A percentile compares a stretch with the other conserved stretches of the same genome.
Evolutionary conservation across 2,888 invertebrate genomes (phyloP).

Genomic region (Anagyrus pseudococci): DNA sequence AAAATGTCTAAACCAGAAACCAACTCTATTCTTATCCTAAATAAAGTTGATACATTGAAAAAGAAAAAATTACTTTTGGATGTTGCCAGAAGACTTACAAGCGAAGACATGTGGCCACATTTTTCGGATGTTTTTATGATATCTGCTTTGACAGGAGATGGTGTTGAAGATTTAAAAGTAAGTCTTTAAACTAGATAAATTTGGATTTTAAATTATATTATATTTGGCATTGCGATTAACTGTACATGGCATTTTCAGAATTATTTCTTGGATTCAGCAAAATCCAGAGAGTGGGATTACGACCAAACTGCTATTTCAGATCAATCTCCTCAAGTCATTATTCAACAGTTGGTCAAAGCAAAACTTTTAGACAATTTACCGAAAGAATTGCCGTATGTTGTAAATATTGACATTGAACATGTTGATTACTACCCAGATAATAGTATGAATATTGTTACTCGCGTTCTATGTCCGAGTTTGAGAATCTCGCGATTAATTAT

Average conservation of each 20-base stretch:
- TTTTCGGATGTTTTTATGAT: conserved; percentile 91
- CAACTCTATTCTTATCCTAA: conserved; percentile 82
- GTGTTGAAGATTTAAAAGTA: conserved; percentile 76
- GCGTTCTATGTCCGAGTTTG: conserved; percentile 70
- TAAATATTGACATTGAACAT: conserved; percentile 73
- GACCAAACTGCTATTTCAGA: conserved; percentile 75
- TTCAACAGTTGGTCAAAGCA: conserved; percentile 79
- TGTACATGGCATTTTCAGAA: conserved; percentile 63
- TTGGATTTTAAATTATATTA: neutral
- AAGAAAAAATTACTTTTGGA: conserved; percentile 71
- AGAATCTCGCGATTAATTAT: conserved; percentile 72
- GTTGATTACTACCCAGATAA: conserved; percentile 68
- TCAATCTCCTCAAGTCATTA: conserved; percentile 73
- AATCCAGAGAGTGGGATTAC: conserved; percentile 73
- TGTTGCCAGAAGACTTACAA: conserved; percentile 73
- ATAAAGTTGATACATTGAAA: conserved; percentile 83
- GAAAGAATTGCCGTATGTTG: conserved; percentile 85
- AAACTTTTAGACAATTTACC: conserved; percentile 83
- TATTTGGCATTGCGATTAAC: conserved; percentile 14
- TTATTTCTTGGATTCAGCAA: conserved; percentile 74
- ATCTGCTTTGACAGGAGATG: conserved; percentile 83
- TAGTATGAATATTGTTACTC: conserved; percentile 66
- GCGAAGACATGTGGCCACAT: conserved; percentile 71
- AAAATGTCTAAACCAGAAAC: conserved; percentile 62
- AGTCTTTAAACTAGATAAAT: conserved; percentile 31